Conservation (phyloP, 1,140 invertebrate species). For the Lutraria rhynchaena region DNA sequence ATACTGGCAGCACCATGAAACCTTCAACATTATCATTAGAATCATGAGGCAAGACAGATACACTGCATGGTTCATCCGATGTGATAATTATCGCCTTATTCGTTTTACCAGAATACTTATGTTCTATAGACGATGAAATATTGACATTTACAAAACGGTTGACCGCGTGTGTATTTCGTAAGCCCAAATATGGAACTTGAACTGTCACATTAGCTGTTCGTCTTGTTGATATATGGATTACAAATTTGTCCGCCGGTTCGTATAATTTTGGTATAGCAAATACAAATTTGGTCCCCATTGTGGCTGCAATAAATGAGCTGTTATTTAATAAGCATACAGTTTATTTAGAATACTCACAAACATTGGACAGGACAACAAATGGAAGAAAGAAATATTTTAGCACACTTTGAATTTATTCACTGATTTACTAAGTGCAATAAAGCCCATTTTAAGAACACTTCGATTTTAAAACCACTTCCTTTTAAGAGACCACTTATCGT, state of each 20-base stretch:
- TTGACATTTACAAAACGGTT: no score
- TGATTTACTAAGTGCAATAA: no score
- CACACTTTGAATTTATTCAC: no score
- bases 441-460: no score
- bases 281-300: constrained; percentile 5
- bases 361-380: no score
- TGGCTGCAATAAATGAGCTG: no score
- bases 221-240: background rate
- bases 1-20: background rate
- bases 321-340: no score
- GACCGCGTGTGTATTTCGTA: no score
- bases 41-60: background rate
- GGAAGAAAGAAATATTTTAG: no score
- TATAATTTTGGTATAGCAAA: background rate
- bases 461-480: no score
- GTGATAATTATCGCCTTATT: constrained; percentile 1
- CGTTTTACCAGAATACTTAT: background rate
- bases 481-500: no score
- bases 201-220: background rate
- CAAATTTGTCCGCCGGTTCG: background rate
- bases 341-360: no score
- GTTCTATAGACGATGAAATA: background rate
- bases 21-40: constrained; percentile 1
- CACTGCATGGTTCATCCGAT: background rate
- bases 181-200: background rate